Evolutionary conservation across 2,888 invertebrate genomes (phyloP).

Genomic region (Arge pagana): DNA sequence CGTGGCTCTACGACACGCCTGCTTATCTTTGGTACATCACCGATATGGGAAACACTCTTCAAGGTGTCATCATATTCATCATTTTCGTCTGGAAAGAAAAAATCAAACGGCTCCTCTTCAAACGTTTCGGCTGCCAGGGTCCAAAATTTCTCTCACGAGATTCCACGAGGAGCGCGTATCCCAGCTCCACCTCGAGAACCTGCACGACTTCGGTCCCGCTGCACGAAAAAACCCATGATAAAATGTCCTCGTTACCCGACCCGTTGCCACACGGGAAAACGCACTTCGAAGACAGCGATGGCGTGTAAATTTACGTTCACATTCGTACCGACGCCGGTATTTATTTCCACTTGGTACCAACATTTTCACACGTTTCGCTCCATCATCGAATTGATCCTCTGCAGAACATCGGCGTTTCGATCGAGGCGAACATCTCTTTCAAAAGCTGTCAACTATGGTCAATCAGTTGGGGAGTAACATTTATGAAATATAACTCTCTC

Average conservation of each 20-base stretch:
- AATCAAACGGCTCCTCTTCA: constrained; percentile 66
- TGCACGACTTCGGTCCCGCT: constrained; percentile 40
- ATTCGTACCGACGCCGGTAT: no score
- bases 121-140: constrained; percentile 59
- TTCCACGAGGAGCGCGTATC: constrained; percentile 50
- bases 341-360: no score
- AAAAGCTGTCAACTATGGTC: no score
- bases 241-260: background rate
- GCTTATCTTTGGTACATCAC: constrained; percentile 65
- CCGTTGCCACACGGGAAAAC: no score
- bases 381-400: no score
- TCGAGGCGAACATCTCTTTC: no score
- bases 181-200: constrained; percentile 47
- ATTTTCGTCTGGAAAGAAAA: constrained; percentile 76
- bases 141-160: constrained; percentile 52
- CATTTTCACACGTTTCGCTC: background rate
- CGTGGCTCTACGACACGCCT: constrained; percentile 66
- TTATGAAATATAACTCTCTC: no score
- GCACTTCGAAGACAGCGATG: constrained; percentile 41
- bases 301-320: constrained; percentile 32
- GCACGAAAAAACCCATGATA: constrained; percentile 45
- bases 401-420: no score
- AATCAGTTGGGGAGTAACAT: no score
- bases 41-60: constrained; percentile 71
- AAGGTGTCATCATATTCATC: constrained; percentile 72